These are phyloP conservation scores for Coregonus ussuriensis DNA, from an alignment of 2,797 vertebrate genomes.

Conservation along the genomic window DNA sequence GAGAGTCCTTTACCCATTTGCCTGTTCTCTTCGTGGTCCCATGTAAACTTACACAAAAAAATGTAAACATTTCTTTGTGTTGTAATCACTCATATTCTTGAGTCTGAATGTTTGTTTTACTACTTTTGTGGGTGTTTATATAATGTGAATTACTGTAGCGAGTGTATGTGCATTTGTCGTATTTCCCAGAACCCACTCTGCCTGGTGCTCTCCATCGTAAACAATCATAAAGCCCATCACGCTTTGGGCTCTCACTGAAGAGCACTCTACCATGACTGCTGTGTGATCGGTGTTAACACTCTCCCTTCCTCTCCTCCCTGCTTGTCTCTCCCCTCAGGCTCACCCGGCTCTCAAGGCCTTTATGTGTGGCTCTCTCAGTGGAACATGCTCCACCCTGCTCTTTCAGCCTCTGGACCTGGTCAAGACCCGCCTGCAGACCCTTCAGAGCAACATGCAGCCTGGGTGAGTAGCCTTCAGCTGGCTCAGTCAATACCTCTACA, in stretches of 20 bases:
- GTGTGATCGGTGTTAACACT: constrained; percentile 5
- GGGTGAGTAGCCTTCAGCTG: constrained; percentile 69
- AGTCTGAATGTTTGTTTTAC: not conserved
- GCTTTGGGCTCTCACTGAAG: not conserved
- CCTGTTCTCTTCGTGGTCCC: not conserved
- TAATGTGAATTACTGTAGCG: not conserved
- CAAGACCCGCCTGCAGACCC: constrained; percentile 91
- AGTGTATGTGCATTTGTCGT: not conserved
- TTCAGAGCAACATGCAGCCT: constrained; percentile 72
- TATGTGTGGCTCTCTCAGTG: constrained; percentile 91
- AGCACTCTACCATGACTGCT: not conserved
- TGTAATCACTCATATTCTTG: not conserved
- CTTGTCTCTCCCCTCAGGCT: constrained; percentile 65
- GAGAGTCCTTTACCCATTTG: not conserved
- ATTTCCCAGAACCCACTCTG: not conserved
- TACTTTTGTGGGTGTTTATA: not conserved
- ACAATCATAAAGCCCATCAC: not conserved
- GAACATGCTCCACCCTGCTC: constrained; percentile 93
- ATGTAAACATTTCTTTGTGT: not conserved
- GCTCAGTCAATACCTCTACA: not conserved
- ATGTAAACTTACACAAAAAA: not conserved
- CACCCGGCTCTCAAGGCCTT: constrained; percentile 92
- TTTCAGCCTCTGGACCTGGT: constrained; percentile 96
- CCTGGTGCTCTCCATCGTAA: not conserved
- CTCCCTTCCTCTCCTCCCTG: not conserved